Evolutionary conservation across 2,113 vertebrate species (phyloP).

Genomic region (Prionailurus viverrinus): DNA sequence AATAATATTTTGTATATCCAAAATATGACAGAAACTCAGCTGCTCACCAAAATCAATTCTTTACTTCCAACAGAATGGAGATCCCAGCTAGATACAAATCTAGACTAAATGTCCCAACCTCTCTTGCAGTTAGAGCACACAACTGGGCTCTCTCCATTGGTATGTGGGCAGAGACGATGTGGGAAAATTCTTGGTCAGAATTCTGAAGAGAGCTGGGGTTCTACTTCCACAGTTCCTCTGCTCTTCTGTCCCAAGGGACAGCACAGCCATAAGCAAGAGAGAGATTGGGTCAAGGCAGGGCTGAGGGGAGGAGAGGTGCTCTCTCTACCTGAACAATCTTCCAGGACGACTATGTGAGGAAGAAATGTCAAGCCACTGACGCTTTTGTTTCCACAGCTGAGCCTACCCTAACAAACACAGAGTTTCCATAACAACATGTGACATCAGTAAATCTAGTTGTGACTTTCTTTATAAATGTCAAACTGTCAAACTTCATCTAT

Average conservation of each 20-base stretch:
- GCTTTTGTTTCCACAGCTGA: neutral
- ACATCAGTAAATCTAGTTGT: neutral
- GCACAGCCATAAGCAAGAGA: neutral
- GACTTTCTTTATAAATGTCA: neutral
- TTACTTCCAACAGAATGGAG: neutral
- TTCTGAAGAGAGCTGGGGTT: neutral
- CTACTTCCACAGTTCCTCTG: neutral
- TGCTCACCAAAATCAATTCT: neutral
- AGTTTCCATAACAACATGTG: neutral
- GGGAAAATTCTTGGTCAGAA: neutral
- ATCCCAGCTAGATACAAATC: neutral
- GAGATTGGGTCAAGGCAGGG: neutral
- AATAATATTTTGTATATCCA: neutral
- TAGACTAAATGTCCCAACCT: neutral
- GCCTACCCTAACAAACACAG: neutral
- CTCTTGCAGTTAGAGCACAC: neutral
- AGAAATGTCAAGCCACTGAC: neutral
- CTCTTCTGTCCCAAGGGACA: neutral
- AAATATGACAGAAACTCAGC: neutral
- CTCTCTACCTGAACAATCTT: neutral
- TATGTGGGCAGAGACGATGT: neutral
- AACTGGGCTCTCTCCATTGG: neutral
- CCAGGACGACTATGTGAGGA: neutral
- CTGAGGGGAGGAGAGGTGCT: neutral
- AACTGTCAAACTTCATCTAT: neutral